Conservation (phyloP, 2,113 vertebrate genomes). For the Lamprologus lemairii region DNA sequence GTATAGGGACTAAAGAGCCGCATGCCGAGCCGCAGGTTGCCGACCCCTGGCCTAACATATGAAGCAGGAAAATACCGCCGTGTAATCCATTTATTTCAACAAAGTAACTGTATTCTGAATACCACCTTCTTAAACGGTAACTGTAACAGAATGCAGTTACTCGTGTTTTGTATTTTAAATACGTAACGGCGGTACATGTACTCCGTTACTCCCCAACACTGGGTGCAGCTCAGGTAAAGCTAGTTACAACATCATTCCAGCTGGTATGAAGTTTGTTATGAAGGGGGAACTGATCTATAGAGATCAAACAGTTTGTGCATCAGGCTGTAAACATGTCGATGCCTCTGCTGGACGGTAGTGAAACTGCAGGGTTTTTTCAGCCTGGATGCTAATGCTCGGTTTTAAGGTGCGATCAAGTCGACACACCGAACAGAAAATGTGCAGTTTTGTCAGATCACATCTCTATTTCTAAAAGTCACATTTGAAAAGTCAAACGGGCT, state of each 20-base stretch:
- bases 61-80: rapidly evolving
- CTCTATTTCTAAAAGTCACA: background rate
- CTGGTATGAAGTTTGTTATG: background rate
- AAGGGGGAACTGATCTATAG: background rate
- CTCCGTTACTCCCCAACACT: background rate
- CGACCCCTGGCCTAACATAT: background rate
- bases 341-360: background rate
- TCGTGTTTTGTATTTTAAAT: background rate
- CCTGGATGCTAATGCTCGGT: background rate
- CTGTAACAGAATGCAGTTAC: rapidly evolving
- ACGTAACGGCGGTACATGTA: background rate
- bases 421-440: background rate
- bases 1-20: background rate
- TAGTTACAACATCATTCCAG: background rate
- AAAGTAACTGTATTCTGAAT: background rate
- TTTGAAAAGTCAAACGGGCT: background rate
- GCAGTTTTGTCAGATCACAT: background rate
- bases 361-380: background rate
- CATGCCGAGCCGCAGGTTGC: background rate
- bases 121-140: background rate
- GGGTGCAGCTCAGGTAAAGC: background rate
- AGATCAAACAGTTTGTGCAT: background rate
- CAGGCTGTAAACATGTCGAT: background rate
- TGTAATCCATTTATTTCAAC: background rate
- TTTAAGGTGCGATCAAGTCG: background rate